These are phyloP conservation scores for Caenorhabditis becei DNA, from an alignment of 2,888 invertebrate genomes.

Conservation along the genomic window DNA sequence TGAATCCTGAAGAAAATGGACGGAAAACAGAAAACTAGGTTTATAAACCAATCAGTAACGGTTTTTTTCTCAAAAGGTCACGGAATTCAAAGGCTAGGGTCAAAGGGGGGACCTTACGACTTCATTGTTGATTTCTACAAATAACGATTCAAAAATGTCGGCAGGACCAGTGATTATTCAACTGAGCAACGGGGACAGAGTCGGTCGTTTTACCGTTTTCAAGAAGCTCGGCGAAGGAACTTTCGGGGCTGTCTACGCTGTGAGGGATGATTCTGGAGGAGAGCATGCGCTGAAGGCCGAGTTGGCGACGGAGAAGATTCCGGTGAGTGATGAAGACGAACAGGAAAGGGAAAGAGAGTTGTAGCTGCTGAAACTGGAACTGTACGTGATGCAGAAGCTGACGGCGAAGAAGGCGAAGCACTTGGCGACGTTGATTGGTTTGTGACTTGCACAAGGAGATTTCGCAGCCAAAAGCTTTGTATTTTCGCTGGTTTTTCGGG, in stretches of 20 bases:
- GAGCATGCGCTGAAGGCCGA: conserved; percentile 74
- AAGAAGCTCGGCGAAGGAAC: conserved; percentile 75
- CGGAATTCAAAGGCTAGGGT: too few species aligned
- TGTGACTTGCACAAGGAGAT: too few species aligned
- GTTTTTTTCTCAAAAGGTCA: too few species aligned
- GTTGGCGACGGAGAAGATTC: conserved; percentile 62
- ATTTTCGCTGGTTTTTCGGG: too few species aligned
- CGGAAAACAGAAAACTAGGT: too few species aligned
- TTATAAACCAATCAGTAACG: too few species aligned
- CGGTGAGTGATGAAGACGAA: conserved; percentile 27
- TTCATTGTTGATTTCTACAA: neutral
- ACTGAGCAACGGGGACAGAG: conserved; percentile 56
- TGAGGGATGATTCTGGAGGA: conserved; percentile 53
- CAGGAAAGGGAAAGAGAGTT: conserved; percentile 2
- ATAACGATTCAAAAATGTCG: conserved; percentile 12
- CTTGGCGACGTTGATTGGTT: conserved; percentile 67
- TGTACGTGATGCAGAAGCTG: conserved; percentile 72
- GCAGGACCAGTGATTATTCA: conserved; percentile 55
- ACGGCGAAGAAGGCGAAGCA: conserved; percentile 64
- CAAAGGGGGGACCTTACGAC: too few species aligned
- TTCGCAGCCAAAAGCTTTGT: too few species aligned
- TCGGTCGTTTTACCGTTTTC: conserved; percentile 63
- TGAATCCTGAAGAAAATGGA: too few species aligned
- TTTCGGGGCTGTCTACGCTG: conserved; percentile 75
- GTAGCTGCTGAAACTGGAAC: conserved; percentile 72